Base-by-base conservation (phyloP, 2,797 vertebrate genomes). In the Pipistrellus pipistrellus region DNA sequence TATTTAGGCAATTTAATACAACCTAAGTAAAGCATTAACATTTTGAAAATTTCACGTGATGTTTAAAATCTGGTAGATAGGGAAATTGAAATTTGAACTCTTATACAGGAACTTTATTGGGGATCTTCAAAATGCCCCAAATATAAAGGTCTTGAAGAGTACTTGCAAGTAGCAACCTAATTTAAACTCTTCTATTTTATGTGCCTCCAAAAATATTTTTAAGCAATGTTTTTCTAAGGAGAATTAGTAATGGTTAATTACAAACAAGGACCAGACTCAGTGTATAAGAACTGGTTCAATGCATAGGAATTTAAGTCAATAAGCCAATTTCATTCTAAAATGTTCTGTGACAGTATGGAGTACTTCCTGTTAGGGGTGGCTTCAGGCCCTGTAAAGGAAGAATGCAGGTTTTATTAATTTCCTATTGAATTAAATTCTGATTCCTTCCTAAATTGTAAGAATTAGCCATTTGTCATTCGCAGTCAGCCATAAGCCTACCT, bases 81-180 rank as follows among this genome's bases (percentile, higher is more conserved):
- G 35, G 44, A 82, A 91, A 83, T 57, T 88, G 23, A 51, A 68
- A 93, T 85, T 48, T 87, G 38, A 95, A 75, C 9, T 78, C 96
- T 85, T 82, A 21, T 35, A 68, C 87, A 93, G 27, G 9, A 91
- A 75, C 14, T 84, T 94, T 15, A 46, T 17, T 32, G 25, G 7
- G 48, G 44, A 81, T 76, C 15, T 89, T 94, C n/a, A 77, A 80
- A 85, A 90, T 76, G 17, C 32, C 27, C 64, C 89, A 73, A 35
- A 44, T 57, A 68, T 32, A 69, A 78, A 8, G 5, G 1, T 77
- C n/a, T 59, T 48, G 21, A 85, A 78, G 41, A 55, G 4, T 57
- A n/a, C 18, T 76, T 20, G 5, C 21, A 93, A 55, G 75, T 38
- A 92, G 32, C 59, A 85, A 88, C 82, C 30, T 80, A 3, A 66